phyloP scores from a whole-genome alignment of 1,140 invertebrate genomes.

The Drosophila rhopaloa region DNA sequence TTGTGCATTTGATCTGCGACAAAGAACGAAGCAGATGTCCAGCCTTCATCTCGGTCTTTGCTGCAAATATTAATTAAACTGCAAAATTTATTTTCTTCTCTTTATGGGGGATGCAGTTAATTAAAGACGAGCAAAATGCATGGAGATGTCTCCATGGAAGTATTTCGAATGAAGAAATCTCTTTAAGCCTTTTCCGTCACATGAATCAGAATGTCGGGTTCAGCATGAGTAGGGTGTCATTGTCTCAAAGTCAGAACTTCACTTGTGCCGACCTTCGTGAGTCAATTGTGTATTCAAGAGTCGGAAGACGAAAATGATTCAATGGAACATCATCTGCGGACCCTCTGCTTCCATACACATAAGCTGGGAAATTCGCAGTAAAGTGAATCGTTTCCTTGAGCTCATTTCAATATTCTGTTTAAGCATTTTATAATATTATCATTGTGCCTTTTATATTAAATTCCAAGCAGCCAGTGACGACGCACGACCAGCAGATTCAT shows the following conservation, averaged over 20 bases:
- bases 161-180: background rate
- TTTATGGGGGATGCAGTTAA: conserved; percentile 18
- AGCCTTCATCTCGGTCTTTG: background rate
- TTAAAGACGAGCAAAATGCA: conserved; percentile 21
- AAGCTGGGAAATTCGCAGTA: conserved; percentile 35
- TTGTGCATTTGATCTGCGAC: conserved; percentile 63
- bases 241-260: conserved; percentile 9
- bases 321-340: conserved; percentile 6
- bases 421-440: conserved; percentile 51
- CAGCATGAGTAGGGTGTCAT: conserved; percentile 19
- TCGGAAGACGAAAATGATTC: conserved; percentile 20
- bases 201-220: background rate
- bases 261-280: background rate
- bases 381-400: conserved; percentile 42
- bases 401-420: conserved; percentile 49
- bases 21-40: conserved; percentile 21
- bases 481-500: conserved; percentile 27
- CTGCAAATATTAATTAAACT: conserved; percentile 41
- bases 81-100: conserved; percentile 27
- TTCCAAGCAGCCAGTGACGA: conserved; percentile 7
- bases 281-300: conserved; percentile 20
- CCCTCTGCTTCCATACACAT: conserved; percentile 2
- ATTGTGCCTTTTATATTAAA: conserved; percentile 44
- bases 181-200: conserved; percentile 11
- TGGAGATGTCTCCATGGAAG: background rate